phyloP scores from a whole-genome alignment of 2,797 vertebrate species.

The Gymnoscopelus braueri region DNA sequence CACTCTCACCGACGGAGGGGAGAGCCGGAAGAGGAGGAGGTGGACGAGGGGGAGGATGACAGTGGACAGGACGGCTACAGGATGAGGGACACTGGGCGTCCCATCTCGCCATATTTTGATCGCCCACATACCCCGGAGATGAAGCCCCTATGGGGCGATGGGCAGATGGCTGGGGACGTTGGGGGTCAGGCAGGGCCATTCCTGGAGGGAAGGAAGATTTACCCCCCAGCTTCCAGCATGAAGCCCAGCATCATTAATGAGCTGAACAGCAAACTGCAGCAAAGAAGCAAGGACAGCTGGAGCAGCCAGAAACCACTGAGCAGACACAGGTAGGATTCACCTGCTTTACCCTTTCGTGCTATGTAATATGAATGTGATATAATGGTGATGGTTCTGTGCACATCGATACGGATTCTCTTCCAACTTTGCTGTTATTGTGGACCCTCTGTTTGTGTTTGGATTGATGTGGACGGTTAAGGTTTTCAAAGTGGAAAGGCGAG shows the following conservation, averaged over 20 bases:
- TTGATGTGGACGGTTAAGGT: too few relatives aligned
- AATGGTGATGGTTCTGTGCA: too few relatives aligned
- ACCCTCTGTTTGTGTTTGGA: too few relatives aligned
- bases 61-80: conserved; percentile 71
- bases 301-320: conserved; percentile 80
- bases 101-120: conserved; percentile 82
- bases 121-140: conserved; percentile 82
- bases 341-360: background rate
- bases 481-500: too few relatives aligned
- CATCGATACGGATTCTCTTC: too few relatives aligned
- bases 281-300: conserved; percentile 84
- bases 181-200: conserved; percentile 61
- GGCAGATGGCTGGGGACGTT: conserved; percentile 63
- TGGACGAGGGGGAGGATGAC: conserved; percentile 27
- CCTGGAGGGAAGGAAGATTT: conserved; percentile 80
- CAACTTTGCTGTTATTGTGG: too few relatives aligned
- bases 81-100: conserved; percentile 73
- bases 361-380: too few relatives aligned
- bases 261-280: conserved; percentile 91
- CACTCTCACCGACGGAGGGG: conserved; percentile 78
- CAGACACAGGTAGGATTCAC: conserved; percentile 83
- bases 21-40: conserved; percentile 76
- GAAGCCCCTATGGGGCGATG: conserved; percentile 82
- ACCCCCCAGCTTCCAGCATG: conserved; percentile 85
- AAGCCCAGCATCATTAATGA: conserved; percentile 93